Evolutionary conservation across 2,888 invertebrate genomes (phyloP), one percentile per base, ranked within the genome.

Genomic region (Elegia similella): DNA sequence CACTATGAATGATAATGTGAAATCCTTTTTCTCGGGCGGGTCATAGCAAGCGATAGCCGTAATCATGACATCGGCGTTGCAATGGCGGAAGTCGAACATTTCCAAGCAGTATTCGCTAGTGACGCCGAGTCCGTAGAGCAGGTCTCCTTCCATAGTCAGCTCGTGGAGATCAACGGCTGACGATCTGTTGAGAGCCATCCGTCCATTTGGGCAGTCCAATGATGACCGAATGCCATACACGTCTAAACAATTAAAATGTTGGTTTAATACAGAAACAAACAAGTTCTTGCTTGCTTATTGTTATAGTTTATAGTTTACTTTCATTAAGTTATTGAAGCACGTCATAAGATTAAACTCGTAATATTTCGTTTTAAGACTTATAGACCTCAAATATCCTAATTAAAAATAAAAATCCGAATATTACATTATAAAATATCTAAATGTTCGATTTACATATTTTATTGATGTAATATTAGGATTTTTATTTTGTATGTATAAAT

Each of bases 81-180:
- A 89, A 16, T 69, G 61, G 6, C 83, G 74, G 47, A 71, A 73
- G 62, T 91, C 90, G 55, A 90, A 86, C 16, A 79, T 67, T 61
- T 92, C 92, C n/a, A 92, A 55, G 62, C 92, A 92, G 65, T 89
- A 92, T 34, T 77, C 75, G 6, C 76, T 62, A n/a, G 80, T 75
- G 12, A 67, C 56, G 8, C 69, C 69, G 3, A 72, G 55, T 1
- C 68, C 60, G 0, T 74, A 79, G 17, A 75, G 68, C 58, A 88
- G 60, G 15, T 62, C 63, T 0, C 83, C 85, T 6, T 81, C 70
- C 12, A 59, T 58, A 7, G 76, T 80, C 52, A 90, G 65, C 42
- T 72, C 64, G 58, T 87, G 85, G 6, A 66, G 62, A 58, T 89
- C 86, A 12, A 59, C 56, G 0, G 63, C 59, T 13, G 65, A 44